phyloP scores from a whole-genome alignment of 2,113 vertebrate species.

The Hirundichthys speculiger region DNA sequence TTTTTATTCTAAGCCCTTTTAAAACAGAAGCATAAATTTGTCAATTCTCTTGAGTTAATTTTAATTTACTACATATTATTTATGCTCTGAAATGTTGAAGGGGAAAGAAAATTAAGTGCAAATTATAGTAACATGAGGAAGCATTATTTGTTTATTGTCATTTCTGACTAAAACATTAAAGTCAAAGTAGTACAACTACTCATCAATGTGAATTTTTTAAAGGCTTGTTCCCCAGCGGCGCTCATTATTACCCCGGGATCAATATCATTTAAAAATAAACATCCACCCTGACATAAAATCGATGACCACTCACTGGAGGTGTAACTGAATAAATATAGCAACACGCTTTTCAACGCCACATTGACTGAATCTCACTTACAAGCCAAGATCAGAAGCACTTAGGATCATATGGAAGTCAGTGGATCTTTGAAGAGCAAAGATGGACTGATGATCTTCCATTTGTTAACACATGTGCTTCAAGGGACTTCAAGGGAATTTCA shows the following conservation, averaged over 20 bases:
- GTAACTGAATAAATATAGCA: slow-evolving; percentile 65
- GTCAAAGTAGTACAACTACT: slow-evolving; percentile 8
- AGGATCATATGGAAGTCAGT: too few species aligned
- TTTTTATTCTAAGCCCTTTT: background rate
- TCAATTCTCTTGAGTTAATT: background rate
- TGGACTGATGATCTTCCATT: too few species aligned
- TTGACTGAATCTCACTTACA: slow-evolving; percentile 56
- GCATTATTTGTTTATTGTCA: background rate
- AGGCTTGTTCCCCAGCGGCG: slow-evolving; percentile 38
- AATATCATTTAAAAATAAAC: slow-evolving; percentile 71
- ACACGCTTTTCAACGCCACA: slow-evolving; percentile 32
- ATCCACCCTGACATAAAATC: slow-evolving; percentile 57
- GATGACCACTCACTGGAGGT: slow-evolving; percentile 53
- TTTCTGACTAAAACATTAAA: slow-evolving; percentile 3
- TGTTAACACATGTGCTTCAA: too few species aligned
- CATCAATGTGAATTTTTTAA: slow-evolving; percentile 57
- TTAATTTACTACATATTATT: background rate
- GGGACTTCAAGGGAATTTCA: too few species aligned
- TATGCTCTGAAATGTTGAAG: background rate
- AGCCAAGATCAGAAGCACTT: too few species aligned
- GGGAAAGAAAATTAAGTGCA: background rate
- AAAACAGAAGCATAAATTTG: background rate
- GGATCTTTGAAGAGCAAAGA: too few species aligned
- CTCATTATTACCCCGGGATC: slow-evolving; percentile 61
- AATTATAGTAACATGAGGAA: background rate